Evolutionary conservation across 2,113 vertebrate genomes (phyloP), one percentile per base, ranked within the genome.

Genomic region (Alethe castanea): DNA sequence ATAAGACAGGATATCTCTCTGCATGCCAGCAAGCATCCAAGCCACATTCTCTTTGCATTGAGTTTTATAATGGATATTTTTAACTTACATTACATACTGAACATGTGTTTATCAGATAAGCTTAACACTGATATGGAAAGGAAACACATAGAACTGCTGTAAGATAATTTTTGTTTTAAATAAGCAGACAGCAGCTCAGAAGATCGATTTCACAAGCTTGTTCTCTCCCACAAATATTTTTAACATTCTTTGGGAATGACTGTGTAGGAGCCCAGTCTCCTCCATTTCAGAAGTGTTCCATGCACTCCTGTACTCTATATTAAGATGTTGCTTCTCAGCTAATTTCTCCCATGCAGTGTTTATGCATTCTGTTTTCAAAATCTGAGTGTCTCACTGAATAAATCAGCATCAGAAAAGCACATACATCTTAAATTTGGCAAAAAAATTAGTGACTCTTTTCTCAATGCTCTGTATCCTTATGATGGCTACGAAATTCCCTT

Each of bases 61-160:
- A 77, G 73, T 88, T 88, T 82, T 90, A 82, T 50, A 92, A 82
- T 72, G 26, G 33, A 69, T 92, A 50, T 78, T 95, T 91, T 93
- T 54, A 81, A 76, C 59, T 87, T 81, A 67, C 44, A 85, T 80
- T 81, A 66, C 5, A 5, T 84, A 73, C 59, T 42, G 38, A 80
- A 80, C 52, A 80, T 82, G 47, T 95, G 38, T 92, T 92, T 94
- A 48, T 81, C 91, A 90, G 91, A 90, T 95, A 92, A 94, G 79
- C 33, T 78, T 77, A 83, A 50, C 29, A 16, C 3, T 78, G 85
- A 91, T 93, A 80, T 36, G 70, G 66, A 94, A 95, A 88, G 38
- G 36, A 88, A 88, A 71, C 54, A 77, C n/a, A 19, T 5, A 95
- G 73, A 87, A 88, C 47, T 79, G 53, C 36, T 89, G 7, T 88